Conservation (phyloP, 2,888 invertebrate species). For the Lasius fuliginosus region DNA sequence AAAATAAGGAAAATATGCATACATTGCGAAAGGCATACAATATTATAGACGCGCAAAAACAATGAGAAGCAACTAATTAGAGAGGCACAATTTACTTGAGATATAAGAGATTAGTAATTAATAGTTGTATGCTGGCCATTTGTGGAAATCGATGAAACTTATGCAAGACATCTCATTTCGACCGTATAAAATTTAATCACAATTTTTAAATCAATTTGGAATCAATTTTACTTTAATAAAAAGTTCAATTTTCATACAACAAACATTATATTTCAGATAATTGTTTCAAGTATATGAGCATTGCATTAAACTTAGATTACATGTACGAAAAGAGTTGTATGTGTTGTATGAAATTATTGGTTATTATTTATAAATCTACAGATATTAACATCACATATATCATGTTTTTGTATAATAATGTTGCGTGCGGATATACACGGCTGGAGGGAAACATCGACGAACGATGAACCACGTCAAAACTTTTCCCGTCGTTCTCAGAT, state of each 20-base stretch:
- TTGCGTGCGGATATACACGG: constrained; percentile 21
- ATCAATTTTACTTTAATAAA: not conserved
- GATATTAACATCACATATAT: constrained; percentile 38
- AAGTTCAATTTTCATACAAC: not conserved
- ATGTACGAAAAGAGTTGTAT: constrained; percentile 19
- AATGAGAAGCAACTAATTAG: not conserved
- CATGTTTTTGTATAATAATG: constrained; percentile 32
- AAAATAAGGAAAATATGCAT: not conserved
- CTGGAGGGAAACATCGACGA: constrained; percentile 17
- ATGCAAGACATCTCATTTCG: not conserved
- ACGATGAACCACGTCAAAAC: constrained; percentile 63
- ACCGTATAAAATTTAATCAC: not conserved
- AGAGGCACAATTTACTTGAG: not conserved
- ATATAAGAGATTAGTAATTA: not conserved
- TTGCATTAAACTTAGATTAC: constrained; percentile 20
- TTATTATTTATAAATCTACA: constrained; percentile 31
- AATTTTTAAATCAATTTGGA: not conserved
- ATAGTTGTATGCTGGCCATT: not conserved
- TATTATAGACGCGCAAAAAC: not conserved
- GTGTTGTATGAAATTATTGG: constrained; percentile 27
- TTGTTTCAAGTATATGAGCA: constrained; percentile 9
- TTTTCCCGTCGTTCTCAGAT: constrained; percentile 63
- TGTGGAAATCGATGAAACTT: not conserved
- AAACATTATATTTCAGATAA: constrained; percentile 1
- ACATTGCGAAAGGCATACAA: not conserved